These are phyloP conservation scores for Seriola quinqueradiata DNA, from an alignment of 2,113 vertebrate species.

Conservation along the genomic window DNA sequence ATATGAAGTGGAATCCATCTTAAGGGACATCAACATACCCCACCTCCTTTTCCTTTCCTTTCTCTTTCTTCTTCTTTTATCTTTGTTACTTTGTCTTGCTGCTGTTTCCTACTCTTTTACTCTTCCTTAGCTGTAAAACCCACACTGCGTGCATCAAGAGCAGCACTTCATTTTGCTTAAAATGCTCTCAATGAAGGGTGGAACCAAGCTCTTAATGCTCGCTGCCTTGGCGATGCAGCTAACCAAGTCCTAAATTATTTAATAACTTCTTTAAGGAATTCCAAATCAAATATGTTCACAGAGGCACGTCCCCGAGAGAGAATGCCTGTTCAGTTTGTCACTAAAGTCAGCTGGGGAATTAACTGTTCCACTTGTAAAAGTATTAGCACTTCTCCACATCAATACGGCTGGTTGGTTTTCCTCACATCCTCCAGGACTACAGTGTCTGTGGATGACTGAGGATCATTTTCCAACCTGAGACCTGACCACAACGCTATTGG, in stretches of 20 bases:
- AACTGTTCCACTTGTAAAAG: conserved; percentile 78
- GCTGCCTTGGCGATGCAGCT: conserved; percentile 60
- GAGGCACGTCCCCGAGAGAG: conserved; percentile 66
- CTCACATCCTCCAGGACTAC: conserved; percentile 70
- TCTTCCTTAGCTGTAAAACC: conserved; percentile 21
- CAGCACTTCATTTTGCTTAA: conserved; percentile 60
- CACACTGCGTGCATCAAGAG: conserved; percentile 40
- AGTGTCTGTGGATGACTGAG: conserved; percentile 74
- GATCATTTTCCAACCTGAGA: conserved; percentile 82
- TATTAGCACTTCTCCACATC: conserved; percentile 76
- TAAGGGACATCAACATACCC: conserved; percentile 58
- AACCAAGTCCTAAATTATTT: conserved; percentile 75
- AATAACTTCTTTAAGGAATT: conserved; percentile 73
- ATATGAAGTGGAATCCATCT: conserved; percentile 59
- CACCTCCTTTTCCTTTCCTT: conserved; percentile 52
- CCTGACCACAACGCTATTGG: conserved; percentile 80
- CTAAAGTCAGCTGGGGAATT: conserved; percentile 75
- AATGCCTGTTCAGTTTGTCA: conserved; percentile 66
- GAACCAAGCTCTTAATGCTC: conserved; percentile 49
- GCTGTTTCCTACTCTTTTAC: conserved; percentile 31
- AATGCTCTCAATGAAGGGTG: conserved; percentile 41
- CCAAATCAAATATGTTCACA: conserved; percentile 80
- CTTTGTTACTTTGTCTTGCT: conserved; percentile 36
- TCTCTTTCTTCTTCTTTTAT: conserved; percentile 50
- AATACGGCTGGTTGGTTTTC: conserved; percentile 75